Percentiles rank a stretch among this genome's conserved stretches.
Evolutionary conservation across 2,888 invertebrate species (phyloP).

Genomic region (Stramonita haemastoma): DNA sequence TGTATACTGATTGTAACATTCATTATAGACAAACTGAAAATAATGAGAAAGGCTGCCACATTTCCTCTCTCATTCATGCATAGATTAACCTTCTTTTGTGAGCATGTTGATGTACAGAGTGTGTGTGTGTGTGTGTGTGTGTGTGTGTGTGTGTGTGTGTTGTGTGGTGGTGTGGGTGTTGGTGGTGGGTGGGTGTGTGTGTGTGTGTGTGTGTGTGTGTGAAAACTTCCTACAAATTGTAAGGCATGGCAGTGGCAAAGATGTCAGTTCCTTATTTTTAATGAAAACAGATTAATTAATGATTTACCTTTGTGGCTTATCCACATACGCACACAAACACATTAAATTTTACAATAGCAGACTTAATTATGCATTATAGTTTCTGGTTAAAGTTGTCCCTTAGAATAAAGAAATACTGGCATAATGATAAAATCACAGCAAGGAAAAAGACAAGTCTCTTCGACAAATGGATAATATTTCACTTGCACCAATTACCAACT

Average conservation of each 20-base stretch:
- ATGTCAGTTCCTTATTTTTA: background rate
- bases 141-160: background rate
- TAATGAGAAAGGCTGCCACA: background rate
- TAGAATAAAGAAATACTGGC: background rate
- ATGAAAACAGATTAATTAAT: background rate
- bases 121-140: background rate
- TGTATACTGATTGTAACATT: background rate
- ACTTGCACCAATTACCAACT: too few species aligned
- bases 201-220: background rate
- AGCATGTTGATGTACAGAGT: background rate
- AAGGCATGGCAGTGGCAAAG: conserved; percentile 1
- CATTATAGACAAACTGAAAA: background rate
- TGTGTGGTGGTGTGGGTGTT: background rate
- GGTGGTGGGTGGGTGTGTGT: too few species aligned
- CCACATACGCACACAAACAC: background rate
- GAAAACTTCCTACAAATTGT: background rate
- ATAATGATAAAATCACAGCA: background rate
- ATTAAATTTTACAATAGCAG: background rate
- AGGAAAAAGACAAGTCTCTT: too few species aligned
- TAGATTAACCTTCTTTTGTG: background rate
- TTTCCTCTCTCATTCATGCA: background rate
- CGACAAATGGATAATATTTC: too few species aligned
- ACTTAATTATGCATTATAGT: background rate
- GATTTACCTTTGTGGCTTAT: background rate
- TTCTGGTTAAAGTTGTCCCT: background rate